Evolutionary conservation across 2,797 vertebrate species (phyloP).

Genomic region (Ceryle rudis): DNA sequence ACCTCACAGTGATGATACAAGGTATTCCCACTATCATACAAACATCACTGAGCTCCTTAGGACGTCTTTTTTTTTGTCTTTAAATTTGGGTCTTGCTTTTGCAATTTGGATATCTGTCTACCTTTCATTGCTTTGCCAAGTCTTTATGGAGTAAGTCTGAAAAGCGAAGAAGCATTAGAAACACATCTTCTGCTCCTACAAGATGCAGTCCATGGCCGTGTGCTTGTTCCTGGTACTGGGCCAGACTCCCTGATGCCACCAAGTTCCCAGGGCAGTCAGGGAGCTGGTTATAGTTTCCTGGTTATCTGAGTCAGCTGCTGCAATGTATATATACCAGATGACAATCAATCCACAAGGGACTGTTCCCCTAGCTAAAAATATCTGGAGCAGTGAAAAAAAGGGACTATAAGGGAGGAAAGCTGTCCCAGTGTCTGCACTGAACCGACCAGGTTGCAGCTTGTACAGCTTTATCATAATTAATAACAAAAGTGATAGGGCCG

Average conservation of each 20-base stretch:
- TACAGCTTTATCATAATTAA: conserved; percentile 66
- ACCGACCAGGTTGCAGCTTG: conserved; percentile 34
- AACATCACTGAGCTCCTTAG: neutral
- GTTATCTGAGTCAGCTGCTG: conserved; percentile 69
- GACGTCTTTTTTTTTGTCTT: neutral
- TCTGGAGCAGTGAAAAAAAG: conserved; percentile 22
- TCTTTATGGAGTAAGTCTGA: neutral
- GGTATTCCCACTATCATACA: neutral
- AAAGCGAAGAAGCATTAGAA: neutral
- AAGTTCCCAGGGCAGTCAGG: conserved; percentile 36
- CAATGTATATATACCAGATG: conserved; percentile 69
- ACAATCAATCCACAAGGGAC: conserved; percentile 49
- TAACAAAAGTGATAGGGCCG: conserved; percentile 48
- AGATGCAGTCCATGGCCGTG: neutral
- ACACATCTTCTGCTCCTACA: neutral
- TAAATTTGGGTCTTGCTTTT: neutral
- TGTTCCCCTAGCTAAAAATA: conserved; percentile 62
- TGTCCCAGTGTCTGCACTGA: neutral
- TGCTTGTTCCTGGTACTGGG: conserved; percentile 4
- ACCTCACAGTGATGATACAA: neutral
- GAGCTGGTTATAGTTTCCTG: conserved; percentile 25
- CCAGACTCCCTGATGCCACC: neutral
- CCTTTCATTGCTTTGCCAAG: neutral
- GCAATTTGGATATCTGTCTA: neutral
- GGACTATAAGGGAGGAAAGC: neutral